Evolutionary conservation across 2,113 vertebrate genomes (phyloP).

Genomic region (Pagrus major): DNA sequence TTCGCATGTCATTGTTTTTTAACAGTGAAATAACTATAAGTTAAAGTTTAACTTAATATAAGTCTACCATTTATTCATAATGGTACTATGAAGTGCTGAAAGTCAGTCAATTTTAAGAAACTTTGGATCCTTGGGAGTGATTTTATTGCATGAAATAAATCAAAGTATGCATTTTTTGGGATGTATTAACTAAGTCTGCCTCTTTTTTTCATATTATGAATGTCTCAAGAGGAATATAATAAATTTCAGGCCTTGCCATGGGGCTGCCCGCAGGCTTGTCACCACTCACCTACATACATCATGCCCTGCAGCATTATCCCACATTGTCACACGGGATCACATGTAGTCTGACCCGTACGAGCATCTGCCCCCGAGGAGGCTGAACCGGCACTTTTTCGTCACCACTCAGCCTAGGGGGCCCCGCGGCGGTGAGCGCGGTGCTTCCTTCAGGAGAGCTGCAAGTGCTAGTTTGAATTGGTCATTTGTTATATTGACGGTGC

Average conservation of each 20-base stretch:
- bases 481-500: conserved; percentile 78
- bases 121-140: too few species aligned
- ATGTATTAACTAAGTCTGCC: background rate
- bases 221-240: too few species aligned
- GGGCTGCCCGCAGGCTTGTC: conserved; percentile 2
- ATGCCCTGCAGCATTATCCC: conserved; percentile 27
- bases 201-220: background rate
- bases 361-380: background rate
- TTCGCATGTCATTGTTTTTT: too few species aligned
- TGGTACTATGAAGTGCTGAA: too few species aligned
- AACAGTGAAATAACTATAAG: too few species aligned
- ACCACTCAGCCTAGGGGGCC: background rate
- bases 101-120: too few species aligned
- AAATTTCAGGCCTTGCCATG: background rate
- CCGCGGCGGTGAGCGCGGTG: conserved; percentile 5
- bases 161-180: background rate
- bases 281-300: background rate
- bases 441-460: conserved; percentile 52
- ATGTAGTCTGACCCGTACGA: background rate
- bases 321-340: background rate
- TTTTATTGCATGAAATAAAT: background rate
- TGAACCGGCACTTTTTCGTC: conserved; percentile 14
- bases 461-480: conserved; percentile 71
- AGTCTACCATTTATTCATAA: too few species aligned
- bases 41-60: too few species aligned